phyloP scores from a whole-genome alignment of 2,797 vertebrate species.

The Phataginus tetradactyla region DNA sequence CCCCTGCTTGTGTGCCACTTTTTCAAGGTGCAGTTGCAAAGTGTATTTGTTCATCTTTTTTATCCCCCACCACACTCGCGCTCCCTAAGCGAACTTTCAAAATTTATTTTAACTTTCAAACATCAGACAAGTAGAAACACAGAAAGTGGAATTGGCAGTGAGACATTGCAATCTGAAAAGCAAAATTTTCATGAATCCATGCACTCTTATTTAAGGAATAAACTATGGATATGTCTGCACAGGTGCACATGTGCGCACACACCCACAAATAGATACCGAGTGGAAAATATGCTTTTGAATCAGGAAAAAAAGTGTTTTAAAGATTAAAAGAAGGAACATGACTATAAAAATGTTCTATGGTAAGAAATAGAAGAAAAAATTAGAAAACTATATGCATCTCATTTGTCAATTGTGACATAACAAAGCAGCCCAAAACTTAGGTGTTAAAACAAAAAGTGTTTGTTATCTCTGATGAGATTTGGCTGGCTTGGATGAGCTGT shows the following conservation, averaged over 20 bases:
- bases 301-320: neutral
- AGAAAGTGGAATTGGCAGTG: neutral
- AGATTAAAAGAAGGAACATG: neutral
- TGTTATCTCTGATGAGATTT: neutral
- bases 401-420: neutral
- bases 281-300: neutral
- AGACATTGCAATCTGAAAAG: neutral
- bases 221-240: neutral
- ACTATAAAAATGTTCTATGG: neutral
- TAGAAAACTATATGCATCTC: neutral
- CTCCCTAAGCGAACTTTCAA: neutral
- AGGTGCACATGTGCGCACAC: neutral
- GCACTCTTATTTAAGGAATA: neutral
- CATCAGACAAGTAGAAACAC: neutral
- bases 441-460: neutral
- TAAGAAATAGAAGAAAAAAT: neutral
- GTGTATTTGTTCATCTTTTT: neutral
- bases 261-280: neutral
- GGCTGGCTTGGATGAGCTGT: neutral
- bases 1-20: no score
- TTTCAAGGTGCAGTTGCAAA: neutral
- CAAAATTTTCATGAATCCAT: neutral
- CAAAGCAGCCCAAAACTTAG: neutral
- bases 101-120: neutral
- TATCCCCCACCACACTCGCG: neutral